Evolutionary conservation across 2,113 vertebrate genomes (phyloP).

Genomic region (Sebastes schlegelii): DNA sequence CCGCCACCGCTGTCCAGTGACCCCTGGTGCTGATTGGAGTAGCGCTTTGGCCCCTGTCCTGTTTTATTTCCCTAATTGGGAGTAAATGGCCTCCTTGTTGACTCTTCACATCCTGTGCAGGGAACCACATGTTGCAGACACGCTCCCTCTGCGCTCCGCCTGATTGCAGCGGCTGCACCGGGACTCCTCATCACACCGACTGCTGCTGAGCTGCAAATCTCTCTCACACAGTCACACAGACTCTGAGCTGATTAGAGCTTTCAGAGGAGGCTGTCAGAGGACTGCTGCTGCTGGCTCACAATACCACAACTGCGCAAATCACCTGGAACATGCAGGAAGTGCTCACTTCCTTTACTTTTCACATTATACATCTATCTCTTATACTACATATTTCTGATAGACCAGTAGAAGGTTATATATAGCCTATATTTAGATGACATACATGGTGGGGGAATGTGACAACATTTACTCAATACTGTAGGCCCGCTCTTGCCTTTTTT

Average conservation of each 20-base stretch:
- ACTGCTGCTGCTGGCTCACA: background rate
- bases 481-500: background rate
- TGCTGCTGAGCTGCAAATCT: background rate
- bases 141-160: constrained; percentile 14
- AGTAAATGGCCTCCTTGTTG: constrained; percentile 71
- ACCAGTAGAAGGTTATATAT: background rate
- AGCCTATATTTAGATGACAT: background rate
- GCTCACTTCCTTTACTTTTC: background rate
- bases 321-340: background rate
- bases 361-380: background rate
- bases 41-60: constrained; percentile 86
- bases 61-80: constrained; percentile 86
- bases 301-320: background rate
- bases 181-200: background rate
- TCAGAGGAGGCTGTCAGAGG: background rate
- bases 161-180: constrained; percentile 50
- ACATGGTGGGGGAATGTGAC: background rate
- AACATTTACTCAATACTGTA: background rate
- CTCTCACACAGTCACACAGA: background rate
- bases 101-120: constrained; percentile 65
- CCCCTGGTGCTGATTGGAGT: constrained; percentile 92
- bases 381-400: background rate
- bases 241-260: constrained; percentile 23
- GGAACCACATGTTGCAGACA: constrained; percentile 54
- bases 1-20: constrained; percentile 88